Evolutionary conservation across 2,113 vertebrate species (phyloP).

Genomic region (Embiotoca jacksoni): DNA sequence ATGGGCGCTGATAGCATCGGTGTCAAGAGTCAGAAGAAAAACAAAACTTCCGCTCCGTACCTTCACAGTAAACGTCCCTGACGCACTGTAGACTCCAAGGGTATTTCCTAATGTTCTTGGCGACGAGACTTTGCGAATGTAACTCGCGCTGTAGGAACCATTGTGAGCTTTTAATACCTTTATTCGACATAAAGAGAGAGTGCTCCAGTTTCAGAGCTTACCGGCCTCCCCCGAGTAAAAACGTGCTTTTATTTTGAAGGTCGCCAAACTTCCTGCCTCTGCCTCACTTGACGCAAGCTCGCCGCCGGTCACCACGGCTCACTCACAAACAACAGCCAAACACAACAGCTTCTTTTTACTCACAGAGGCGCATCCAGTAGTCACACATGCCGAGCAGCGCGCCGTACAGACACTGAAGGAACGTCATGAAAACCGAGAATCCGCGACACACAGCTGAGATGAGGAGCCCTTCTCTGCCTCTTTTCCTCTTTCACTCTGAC

Average conservation of each 20-base stretch:
- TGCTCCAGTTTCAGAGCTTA: too few species aligned
- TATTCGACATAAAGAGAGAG: not conserved
- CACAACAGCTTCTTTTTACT: slow-evolving; percentile 68
- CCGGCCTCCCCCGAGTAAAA: accelerated
- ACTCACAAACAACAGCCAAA: slow-evolving; percentile 11
- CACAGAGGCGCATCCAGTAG: slow-evolving; percentile 78
- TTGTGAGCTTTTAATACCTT: accelerated
- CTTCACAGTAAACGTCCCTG: slow-evolving; percentile 52
- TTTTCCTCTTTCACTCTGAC: slow-evolving; percentile 54
- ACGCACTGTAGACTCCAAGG: not conserved
- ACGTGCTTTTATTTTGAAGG: slow-evolving; percentile 53
- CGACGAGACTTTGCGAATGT: not conserved
- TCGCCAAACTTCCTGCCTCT: slow-evolving; percentile 17
- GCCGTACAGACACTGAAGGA: slow-evolving; percentile 61
- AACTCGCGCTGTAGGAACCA: accelerated
- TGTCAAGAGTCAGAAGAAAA: not conserved
- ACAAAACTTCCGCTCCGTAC: not conserved
- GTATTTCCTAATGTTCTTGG: accelerated
- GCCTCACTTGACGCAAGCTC: not conserved
- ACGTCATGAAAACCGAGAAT: slow-evolving; percentile 47
- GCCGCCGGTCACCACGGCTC: too few species aligned
- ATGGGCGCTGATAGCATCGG: slow-evolving; percentile 16
- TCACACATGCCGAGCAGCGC: slow-evolving; percentile 75
- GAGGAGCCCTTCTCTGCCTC: slow-evolving; percentile 19
- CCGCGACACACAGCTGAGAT: slow-evolving; percentile 2